phyloP scores from a whole-genome alignment of 2,113 vertebrate species.

The Dipodomys ordii region DNA sequence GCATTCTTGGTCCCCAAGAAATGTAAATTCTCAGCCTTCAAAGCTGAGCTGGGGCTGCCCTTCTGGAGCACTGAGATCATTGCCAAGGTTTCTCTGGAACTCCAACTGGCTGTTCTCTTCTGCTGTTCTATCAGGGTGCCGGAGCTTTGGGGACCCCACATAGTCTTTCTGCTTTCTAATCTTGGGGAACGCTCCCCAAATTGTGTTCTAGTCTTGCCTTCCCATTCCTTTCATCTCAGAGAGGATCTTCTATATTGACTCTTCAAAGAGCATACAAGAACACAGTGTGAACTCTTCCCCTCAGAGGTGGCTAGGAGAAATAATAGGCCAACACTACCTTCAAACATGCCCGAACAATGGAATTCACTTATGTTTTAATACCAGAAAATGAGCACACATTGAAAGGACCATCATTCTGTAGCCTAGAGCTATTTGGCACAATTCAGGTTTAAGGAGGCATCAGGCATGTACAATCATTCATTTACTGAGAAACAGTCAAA shows the following conservation, averaged over 20 bases:
- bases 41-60: not conserved
- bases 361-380: not conserved
- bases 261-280: not conserved
- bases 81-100: not conserved
- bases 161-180: not conserved
- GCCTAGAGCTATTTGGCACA: not conserved
- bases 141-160: not conserved
- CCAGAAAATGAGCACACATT: not conserved
- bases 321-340: not conserved
- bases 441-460: not conserved
- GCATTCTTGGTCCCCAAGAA: not conserved
- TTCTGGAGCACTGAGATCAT: not conserved
- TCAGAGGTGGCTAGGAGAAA: not conserved
- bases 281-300: not conserved
- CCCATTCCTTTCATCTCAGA: not conserved
- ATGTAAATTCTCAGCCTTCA: not conserved
- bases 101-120: not conserved
- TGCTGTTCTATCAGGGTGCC: not conserved
- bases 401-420: not conserved
- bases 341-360: not conserved
- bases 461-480: not conserved
- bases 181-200: not conserved
- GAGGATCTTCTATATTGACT: not conserved
- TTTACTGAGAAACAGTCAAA: slow-evolving; percentile 32
- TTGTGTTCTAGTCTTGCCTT: slow-evolving; percentile 5